Evolutionary conservation across 2,797 vertebrate genomes (phyloP).

Genomic region (Myotis myotis): DNA sequence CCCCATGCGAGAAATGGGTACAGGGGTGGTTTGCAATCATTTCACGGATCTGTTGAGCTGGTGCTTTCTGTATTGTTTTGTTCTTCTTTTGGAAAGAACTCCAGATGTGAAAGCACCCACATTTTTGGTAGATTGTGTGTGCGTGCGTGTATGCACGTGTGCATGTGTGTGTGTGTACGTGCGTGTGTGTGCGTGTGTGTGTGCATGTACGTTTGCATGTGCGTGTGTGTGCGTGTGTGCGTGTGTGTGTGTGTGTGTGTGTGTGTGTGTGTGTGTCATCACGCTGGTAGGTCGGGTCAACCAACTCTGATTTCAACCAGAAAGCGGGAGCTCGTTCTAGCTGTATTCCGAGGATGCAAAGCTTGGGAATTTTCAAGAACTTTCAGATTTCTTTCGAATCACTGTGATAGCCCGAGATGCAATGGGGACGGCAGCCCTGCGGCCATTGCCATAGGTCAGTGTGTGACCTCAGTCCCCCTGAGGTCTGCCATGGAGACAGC

Average conservation of each 20-base stretch:
- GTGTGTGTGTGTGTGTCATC: no score
- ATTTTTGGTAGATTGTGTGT: neutral
- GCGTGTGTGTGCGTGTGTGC: neutral
- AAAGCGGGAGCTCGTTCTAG: neutral
- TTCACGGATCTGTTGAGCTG: neutral
- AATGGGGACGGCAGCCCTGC: neutral
- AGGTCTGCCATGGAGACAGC: neutral
- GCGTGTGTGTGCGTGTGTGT: neutral
- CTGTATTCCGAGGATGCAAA: neutral
- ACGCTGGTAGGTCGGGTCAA: neutral
- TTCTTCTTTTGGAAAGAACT: neutral
- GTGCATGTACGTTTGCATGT: accelerated
- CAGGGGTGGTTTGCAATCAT: neutral
- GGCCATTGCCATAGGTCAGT: neutral
- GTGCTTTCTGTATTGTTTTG: neutral
- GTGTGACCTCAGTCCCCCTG: neutral
- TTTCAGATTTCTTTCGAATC: neutral
- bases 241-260: neutral
- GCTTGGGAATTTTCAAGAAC: neutral
- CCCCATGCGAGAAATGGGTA: neutral
- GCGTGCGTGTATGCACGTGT: no score
- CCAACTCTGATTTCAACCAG: neutral
- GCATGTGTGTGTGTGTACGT: accelerated
- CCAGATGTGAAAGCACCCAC: neutral
- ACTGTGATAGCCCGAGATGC: neutral